Evolutionary conservation across 2,888 invertebrate species (phyloP).

Genomic region (Dusona sp.): DNA sequence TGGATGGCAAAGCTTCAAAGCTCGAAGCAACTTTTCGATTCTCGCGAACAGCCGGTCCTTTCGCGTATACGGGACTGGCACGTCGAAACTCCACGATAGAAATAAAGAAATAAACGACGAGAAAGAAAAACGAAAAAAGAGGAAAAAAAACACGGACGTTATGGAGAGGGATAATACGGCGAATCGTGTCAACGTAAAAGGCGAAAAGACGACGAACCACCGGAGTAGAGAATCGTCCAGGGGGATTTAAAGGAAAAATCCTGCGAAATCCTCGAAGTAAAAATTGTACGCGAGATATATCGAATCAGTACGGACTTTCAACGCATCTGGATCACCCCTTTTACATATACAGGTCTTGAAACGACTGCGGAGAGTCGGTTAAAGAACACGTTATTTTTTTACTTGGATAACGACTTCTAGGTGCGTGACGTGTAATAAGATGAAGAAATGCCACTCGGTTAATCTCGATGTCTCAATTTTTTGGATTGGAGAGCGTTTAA

Average conservation of each 20-base stretch:
- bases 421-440: not conserved
- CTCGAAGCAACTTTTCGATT: conserved; percentile 63
- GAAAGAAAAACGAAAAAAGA: conserved; percentile 17
- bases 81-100: conserved; percentile 58
- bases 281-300: not conserved
- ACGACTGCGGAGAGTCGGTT: not conserved
- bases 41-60: conserved; percentile 60
- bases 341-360: not conserved
- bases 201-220: not conserved
- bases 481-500: not conserved
- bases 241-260: conserved; percentile 19
- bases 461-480: not conserved
- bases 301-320: not conserved
- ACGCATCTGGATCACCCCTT: not conserved
- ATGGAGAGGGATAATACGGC: not conserved
- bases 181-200: conserved; percentile 1
- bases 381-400: not conserved
- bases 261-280: not conserved
- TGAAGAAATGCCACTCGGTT: not conserved
- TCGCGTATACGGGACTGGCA: not conserved
- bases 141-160: not conserved
- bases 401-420: not conserved
- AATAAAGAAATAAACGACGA: conserved; percentile 56
- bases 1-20: conserved; percentile 12
- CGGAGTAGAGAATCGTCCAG: not conserved